A percentile compares a stretch with the other conserved stretches of the same genome.
phyloP scores from a whole-genome alignment of 1,140 invertebrate genomes.

The Brachionus asplanchnoidis region DNA sequence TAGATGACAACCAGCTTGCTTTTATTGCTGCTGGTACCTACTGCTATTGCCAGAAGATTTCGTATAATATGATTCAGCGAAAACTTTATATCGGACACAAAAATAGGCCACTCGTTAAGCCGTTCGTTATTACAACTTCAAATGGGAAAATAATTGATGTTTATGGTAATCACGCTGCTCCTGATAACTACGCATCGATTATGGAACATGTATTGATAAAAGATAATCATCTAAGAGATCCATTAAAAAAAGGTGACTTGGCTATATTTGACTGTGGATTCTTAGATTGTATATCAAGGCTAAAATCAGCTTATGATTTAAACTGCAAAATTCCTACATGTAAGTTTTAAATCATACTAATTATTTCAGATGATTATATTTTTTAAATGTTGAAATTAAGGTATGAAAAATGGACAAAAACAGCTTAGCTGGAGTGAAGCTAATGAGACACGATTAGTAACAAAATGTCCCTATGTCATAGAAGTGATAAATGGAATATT shows the following conservation, averaged over 20 bases:
- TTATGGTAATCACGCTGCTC: too few relatives aligned
- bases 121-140: background rate
- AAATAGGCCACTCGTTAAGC: background rate
- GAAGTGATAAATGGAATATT: too few relatives aligned
- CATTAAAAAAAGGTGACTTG: background rate
- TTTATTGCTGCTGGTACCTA: background rate
- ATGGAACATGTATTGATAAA: slow-evolving; percentile 5
- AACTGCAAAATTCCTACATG: background rate
- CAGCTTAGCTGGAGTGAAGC: too few relatives aligned
- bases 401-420: background rate
- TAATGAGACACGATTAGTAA: too few relatives aligned
- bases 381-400: background rate
- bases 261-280: background rate
- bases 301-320: background rate
- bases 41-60: background rate
- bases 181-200: background rate
- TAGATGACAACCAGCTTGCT: background rate
- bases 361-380: background rate
- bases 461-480: too few relatives aligned
- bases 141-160: background rate
- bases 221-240: background rate
- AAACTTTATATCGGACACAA: background rate
- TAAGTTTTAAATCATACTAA: slow-evolving; percentile 1
- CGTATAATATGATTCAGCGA: background rate
- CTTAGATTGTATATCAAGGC: background rate